Evolutionary conservation across 2,797 vertebrate species (phyloP).

Genomic region (Synanceia verrucosa): DNA sequence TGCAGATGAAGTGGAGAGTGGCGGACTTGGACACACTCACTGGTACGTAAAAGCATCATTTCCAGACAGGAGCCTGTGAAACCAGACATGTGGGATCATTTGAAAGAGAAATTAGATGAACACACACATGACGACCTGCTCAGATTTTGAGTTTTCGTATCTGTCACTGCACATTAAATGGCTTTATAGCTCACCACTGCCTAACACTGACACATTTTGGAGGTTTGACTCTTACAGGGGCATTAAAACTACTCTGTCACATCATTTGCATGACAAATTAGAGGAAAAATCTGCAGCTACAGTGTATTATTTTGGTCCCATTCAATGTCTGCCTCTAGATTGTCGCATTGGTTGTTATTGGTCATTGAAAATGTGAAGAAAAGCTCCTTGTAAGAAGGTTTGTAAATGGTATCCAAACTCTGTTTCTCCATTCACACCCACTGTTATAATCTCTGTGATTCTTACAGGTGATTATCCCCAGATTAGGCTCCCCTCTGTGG

Average conservation of each 20-base stretch:
- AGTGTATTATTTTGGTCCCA: background rate
- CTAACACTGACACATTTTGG: constrained; percentile 17
- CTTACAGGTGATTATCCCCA: constrained; percentile 70
- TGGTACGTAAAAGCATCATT: constrained; percentile 17
- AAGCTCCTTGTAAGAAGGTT: background rate
- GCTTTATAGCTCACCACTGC: constrained; percentile 32
- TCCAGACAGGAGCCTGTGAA: constrained; percentile 23
- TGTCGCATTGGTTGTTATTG: background rate
- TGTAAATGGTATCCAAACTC: background rate
- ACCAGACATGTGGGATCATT: constrained; percentile 42
- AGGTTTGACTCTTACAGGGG: background rate
- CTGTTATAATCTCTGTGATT: constrained; percentile 61
- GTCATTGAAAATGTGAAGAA: background rate
- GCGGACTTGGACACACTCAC: constrained; percentile 42
- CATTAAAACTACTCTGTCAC: background rate
- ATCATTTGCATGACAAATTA: background rate
- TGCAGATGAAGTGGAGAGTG: constrained; percentile 62
- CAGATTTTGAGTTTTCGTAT: no score
- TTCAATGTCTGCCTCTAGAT: background rate
- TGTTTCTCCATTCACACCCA: constrained; percentile 44
- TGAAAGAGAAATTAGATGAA: background rate
- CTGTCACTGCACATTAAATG: background rate
- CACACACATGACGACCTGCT: no score
- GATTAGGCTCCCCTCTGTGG: constrained; percentile 48
- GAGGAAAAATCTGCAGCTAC: background rate